Percentiles rank a stretch among this genome's conserved stretches.
phyloP scores from a whole-genome alignment of 2,113 vertebrate species.

The Peucedramus taeniatus region DNA sequence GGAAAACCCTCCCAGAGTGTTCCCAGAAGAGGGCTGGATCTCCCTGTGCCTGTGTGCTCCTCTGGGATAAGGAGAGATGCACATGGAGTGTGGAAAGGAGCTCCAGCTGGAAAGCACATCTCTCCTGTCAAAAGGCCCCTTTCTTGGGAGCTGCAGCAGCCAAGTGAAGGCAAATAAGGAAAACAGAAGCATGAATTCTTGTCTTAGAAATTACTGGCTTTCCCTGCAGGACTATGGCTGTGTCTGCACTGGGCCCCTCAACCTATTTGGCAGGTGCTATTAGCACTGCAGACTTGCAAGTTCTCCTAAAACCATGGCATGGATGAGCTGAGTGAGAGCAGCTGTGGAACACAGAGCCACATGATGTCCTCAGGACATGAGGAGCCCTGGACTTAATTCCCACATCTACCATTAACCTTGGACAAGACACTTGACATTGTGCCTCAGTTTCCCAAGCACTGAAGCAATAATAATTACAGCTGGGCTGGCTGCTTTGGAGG shows the following conservation, averaged over 20 bases:
- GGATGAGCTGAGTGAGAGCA: neutral
- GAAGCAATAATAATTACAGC: constrained; percentile 44
- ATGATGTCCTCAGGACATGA: neutral
- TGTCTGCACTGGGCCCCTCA: neutral
- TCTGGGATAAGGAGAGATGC: neutral
- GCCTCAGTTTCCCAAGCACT: constrained; percentile 58
- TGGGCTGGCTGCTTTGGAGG: neutral
- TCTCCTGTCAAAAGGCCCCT: neutral
- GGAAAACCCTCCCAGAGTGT: neutral
- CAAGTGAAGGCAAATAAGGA: neutral
- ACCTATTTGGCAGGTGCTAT: neutral
- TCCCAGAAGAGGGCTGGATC: neutral
- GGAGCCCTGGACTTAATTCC: neutral
- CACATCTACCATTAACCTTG: neutral
- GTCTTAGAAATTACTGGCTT: neutral
- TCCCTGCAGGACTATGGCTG: neutral
- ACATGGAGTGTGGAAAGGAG: fast-evolving
- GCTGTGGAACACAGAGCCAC: neutral
- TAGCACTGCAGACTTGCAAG: neutral
- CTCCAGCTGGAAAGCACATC: constrained; percentile 4
- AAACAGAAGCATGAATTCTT: constrained; percentile 19
- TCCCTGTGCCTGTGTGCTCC: neutral
- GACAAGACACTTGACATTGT: neutral
- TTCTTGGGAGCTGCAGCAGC: neutral
- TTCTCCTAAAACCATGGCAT: neutral